phyloP scores from a whole-genome alignment of 2,888 invertebrate species.

The Buathra laborator region DNA sequence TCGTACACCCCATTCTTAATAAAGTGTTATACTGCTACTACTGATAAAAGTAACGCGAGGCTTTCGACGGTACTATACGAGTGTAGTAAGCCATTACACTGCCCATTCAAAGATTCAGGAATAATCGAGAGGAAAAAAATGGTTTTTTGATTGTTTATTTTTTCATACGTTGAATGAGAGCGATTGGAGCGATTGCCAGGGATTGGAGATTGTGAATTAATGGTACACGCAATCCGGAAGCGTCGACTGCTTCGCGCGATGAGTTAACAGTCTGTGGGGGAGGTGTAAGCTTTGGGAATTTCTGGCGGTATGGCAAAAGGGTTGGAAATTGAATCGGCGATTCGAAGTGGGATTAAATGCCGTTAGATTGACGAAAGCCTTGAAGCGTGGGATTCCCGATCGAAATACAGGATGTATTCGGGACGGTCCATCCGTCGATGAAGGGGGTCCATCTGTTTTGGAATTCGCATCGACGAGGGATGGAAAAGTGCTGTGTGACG shows the following conservation, averaged over 20 bases:
- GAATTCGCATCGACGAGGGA: constrained; percentile 33
- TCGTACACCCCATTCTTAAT: too few species aligned
- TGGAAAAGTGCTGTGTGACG: not conserved
- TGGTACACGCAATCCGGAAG: not conserved
- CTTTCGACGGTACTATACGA: not conserved
- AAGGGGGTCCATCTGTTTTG: constrained; percentile 44
- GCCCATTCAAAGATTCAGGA: not conserved
- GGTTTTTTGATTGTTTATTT: not conserved
- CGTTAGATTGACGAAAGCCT: constrained; percentile 31
- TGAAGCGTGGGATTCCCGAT: not conserved
- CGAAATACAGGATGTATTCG: constrained; percentile 33
- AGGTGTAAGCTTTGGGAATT: constrained; percentile 2
- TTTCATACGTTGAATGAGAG: not conserved
- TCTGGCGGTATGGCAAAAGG: constrained; percentile 11
- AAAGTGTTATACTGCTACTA: too few species aligned
- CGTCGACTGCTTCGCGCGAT: constrained; percentile 9
- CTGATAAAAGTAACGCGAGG: not conserved
- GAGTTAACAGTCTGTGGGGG: not conserved
- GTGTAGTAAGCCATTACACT: not conserved
- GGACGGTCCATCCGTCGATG: not conserved
- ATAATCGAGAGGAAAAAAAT: not conserved
- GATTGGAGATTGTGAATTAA: not conserved
- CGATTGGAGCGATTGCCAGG: not conserved
- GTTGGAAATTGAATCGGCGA: constrained; percentile 53
- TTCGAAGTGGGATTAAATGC: constrained; percentile 42